A percentile compares a stretch with the other conserved stretches of the same genome.
These are phyloP conservation scores for Heliconius sara DNA, from an alignment of 2,888 invertebrate species.

Conservation along the genomic window DNA sequence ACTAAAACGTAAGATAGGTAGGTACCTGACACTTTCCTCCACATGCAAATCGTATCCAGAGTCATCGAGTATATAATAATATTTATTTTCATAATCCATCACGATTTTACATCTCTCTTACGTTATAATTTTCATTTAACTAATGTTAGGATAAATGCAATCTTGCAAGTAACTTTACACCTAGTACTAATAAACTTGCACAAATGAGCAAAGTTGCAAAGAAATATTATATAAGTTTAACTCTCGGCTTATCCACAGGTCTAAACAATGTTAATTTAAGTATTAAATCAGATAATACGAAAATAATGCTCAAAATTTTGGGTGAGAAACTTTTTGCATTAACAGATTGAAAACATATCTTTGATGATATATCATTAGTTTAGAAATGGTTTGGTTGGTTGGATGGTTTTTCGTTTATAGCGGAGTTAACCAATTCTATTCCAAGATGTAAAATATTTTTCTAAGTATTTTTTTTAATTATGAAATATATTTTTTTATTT, in stretches of 20 bases:
- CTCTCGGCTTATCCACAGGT: constrained; percentile 33
- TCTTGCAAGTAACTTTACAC: neutral
- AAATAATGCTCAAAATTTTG: constrained; percentile 30
- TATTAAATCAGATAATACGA: constrained; percentile 33
- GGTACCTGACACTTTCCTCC: no score
- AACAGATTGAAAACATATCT: neutral
- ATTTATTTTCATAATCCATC: no score
- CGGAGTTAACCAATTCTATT: no score
- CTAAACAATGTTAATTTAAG: constrained; percentile 12
- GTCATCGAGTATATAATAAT: no score
- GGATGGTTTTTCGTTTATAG: no score
- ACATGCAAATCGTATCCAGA: no score
- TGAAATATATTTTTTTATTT: no score
- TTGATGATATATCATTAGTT: no score
- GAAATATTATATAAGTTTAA: constrained; percentile 36
- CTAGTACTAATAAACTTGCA: neutral
- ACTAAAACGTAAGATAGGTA: no score
- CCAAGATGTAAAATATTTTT: no score
- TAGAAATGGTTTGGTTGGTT: no score
- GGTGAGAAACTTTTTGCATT: constrained; percentile 55
- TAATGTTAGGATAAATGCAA: neutral
- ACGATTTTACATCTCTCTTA: neutral
- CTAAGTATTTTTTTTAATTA: no score
- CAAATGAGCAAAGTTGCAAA: constrained; percentile 15
- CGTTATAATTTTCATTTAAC: neutral